Evolutionary conservation across 2,888 invertebrate genomes (phyloP).

Genomic region (Nymphalis c-album): DNA sequence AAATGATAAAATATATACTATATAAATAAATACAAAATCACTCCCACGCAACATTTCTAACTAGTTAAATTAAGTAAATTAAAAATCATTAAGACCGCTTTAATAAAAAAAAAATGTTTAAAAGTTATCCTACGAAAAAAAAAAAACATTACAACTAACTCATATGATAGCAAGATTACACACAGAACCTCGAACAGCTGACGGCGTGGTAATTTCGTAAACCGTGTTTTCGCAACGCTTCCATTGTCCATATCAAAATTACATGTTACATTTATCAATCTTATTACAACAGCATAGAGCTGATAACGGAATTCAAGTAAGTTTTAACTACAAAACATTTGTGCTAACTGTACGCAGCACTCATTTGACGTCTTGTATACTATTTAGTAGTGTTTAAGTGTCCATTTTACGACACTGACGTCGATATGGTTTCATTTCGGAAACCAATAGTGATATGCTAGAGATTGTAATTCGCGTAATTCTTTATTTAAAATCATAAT

Average conservation of each 20-base stretch:
- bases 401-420: constrained; percentile 28
- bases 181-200: background rate
- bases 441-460: constrained; percentile 21
- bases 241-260: background rate
- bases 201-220: constrained; percentile 13
- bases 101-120: too few relatives aligned
- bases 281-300: constrained; percentile 16
- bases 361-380: constrained; percentile 5
- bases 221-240: constrained; percentile 13
- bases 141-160: too few relatives aligned
- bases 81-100: too few relatives aligned
- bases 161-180: background rate
- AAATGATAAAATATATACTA: too few relatives aligned
- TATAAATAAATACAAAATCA: too few relatives aligned
- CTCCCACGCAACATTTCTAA: too few relatives aligned
- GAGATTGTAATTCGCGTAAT: background rate
- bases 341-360: constrained; percentile 1
- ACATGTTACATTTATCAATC: background rate
- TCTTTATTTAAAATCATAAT: constrained; percentile 1
- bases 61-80: too few relatives aligned
- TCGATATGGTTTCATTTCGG: constrained; percentile 10
- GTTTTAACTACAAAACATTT: background rate
- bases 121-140: too few relatives aligned
- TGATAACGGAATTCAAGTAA: background rate
- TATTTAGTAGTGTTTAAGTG: constrained; percentile 37